Evolutionary conservation across 2,113 vertebrate genomes (phyloP).

Genomic region (Apteryx owenii): DNA sequence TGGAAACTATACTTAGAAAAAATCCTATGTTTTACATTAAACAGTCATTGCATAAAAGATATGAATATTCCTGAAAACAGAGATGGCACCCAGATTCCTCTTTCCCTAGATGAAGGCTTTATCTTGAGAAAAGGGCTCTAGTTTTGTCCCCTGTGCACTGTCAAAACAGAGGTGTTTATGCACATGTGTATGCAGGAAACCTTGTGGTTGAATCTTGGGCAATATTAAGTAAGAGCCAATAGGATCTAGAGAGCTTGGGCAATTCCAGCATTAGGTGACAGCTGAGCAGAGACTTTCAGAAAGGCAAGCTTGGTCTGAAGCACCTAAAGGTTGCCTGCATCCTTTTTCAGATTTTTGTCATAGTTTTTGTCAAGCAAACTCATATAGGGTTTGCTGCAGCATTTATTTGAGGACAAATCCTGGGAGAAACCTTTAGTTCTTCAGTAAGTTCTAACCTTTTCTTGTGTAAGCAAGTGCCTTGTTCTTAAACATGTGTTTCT

Average conservation of each 20-base stretch:
- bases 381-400: background rate
- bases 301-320: background rate
- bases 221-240: background rate
- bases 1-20: background rate
- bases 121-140: background rate
- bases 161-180: background rate
- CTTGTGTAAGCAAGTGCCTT: background rate
- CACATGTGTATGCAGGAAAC: background rate
- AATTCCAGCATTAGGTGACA: background rate
- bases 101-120: background rate
- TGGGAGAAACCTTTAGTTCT: background rate
- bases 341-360: background rate
- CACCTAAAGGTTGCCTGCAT: background rate
- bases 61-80: background rate
- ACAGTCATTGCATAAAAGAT: background rate
- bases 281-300: background rate
- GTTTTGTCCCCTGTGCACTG: background rate
- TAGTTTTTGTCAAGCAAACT: background rate
- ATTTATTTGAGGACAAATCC: constrained; percentile 51
- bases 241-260: background rate
- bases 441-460: constrained; percentile 51
- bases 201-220: background rate
- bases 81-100: background rate
- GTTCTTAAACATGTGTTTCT: constrained; percentile 17
- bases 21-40: background rate